Percentiles rank a stretch among this genome's conserved stretches.
These are phyloP conservation scores for Schizothorax lantsangensis DNA, from an alignment of 2,797 vertebrate genomes.

Conservation along the genomic window DNA sequence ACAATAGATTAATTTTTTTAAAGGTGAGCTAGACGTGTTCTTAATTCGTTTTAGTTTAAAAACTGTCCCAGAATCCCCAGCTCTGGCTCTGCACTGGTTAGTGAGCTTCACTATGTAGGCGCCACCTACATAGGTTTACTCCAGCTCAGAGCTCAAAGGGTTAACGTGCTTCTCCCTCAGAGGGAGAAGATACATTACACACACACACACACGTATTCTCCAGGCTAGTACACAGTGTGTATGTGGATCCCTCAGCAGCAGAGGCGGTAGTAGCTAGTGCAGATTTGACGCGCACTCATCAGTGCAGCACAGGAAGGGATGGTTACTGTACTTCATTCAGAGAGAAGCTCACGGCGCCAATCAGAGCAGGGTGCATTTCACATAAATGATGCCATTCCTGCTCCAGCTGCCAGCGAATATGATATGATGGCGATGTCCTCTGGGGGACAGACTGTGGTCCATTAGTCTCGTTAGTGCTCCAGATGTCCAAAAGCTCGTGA, in stretches of 20 bases:
- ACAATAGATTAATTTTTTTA: neutral
- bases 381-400: conserved; percentile 29
- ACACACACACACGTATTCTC: conserved; percentile 32
- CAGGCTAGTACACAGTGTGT: conserved; percentile 37
- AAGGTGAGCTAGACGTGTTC: neutral
- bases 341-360: neutral
- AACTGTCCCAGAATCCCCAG: neutral
- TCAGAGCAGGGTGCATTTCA: conserved; percentile 33
- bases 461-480: conserved; percentile 42
- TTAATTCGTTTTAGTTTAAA: neutral
- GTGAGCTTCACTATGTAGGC: neutral
- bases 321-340: conserved; percentile 2
- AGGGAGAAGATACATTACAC: conserved; percentile 7
- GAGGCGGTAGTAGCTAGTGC: conserved; percentile 5
- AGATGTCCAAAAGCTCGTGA: conserved; percentile 34
- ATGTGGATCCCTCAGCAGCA: conserved; percentile 16
- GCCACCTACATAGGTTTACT: conserved; percentile 13
- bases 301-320: conserved; percentile 1
- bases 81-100: neutral
- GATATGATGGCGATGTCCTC: conserved; percentile 39
- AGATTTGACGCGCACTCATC: neutral
- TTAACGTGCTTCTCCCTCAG: conserved; percentile 49
- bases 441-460: conserved; percentile 14
- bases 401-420: conserved; percentile 43
- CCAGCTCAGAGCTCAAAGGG: conserved; percentile 41